Evolutionary conservation across 2,797 vertebrate species (phyloP).

Genomic region (Protonibea diacanthus): DNA sequence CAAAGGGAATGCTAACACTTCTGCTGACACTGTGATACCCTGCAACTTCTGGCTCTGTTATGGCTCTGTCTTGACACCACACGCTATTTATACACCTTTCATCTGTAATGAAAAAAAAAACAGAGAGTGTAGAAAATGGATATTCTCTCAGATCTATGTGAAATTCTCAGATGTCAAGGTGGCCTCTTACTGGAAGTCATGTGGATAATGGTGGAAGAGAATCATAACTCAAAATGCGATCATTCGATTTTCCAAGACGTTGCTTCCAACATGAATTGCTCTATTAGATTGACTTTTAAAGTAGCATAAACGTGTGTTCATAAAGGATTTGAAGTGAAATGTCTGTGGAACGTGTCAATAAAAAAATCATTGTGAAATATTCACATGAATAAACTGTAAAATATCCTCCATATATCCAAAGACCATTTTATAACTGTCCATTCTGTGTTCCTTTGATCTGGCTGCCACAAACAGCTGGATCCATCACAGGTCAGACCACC

Average conservation of each 20-base stretch:
- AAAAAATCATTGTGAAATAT: too few relatives aligned
- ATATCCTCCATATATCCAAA: too few relatives aligned
- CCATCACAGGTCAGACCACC: too few relatives aligned
- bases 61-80: conserved; percentile 27
- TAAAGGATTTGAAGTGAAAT: too few relatives aligned
- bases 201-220: conserved; percentile 7
- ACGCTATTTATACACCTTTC: conserved; percentile 58
- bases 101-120: conserved; percentile 48
- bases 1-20: conserved; percentile 53
- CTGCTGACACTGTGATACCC: conserved; percentile 66
- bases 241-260: background rate
- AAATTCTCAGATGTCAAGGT: conserved; percentile 49
- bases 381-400: too few relatives aligned
- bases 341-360: background rate
- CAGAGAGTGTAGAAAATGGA: conserved; percentile 32
- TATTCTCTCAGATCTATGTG: conserved; percentile 32
- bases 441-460: too few relatives aligned
- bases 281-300: background rate
- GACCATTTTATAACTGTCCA: too few relatives aligned
- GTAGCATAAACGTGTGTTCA: background rate
- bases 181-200: conserved; percentile 43
- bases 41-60: conserved; percentile 40
- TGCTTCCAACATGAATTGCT: background rate
- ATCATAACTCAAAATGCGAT: background rate
- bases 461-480: too few relatives aligned